Evolutionary conservation across 2,797 vertebrate species (phyloP).

Genomic region (Acanthornis magna): DNA sequence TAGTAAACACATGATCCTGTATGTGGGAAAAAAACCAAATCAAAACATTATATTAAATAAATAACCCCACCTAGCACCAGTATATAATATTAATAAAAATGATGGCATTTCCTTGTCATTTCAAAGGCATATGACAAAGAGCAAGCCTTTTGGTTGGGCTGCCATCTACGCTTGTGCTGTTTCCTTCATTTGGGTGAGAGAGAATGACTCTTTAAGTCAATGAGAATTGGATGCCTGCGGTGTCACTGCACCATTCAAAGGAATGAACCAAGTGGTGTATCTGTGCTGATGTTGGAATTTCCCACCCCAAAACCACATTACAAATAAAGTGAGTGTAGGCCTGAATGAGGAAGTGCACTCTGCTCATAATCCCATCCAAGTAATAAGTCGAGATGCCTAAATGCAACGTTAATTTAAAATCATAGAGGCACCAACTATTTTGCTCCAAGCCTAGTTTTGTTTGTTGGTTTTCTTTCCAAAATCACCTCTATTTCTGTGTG

Average conservation of each 20-base stretch:
- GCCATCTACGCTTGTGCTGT: accelerated
- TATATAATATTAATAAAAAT: not conserved
- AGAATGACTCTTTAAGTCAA: not conserved
- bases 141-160: not conserved
- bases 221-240: not conserved
- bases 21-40: not conserved
- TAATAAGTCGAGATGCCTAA: not conserved
- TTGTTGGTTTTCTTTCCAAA: not conserved
- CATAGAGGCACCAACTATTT: not conserved
- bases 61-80: not conserved
- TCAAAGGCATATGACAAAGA: not conserved
- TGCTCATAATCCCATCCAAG: not conserved
- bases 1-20: not conserved
- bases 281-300: not conserved
- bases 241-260: not conserved
- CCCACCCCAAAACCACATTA: not conserved
- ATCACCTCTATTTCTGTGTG: not conserved
- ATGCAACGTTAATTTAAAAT: not conserved
- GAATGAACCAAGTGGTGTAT: not conserved
- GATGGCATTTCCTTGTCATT: not conserved
- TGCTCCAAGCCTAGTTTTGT: not conserved
- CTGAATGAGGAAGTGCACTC: accelerated
- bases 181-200: not conserved
- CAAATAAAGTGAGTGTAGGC: not conserved
- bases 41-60: not conserved